Evolutionary conservation across 2,797 vertebrate species (phyloP).

Genomic region (Anguilla megastoma): DNA sequence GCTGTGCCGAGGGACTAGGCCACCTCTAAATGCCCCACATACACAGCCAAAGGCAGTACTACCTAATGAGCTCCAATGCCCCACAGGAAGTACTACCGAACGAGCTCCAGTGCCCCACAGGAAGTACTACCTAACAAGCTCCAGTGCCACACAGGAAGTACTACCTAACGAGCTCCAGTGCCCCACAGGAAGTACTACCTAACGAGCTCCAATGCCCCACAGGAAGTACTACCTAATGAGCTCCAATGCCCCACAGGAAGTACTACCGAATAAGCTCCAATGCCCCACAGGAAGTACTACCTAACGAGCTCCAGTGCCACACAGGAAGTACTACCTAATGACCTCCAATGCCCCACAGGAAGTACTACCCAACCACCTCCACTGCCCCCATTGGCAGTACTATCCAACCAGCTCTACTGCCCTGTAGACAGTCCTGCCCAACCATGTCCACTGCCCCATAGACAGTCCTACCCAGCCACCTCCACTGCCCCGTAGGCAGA

Average conservation of each 20-base stretch:
- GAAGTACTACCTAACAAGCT: not conserved
- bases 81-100: not conserved
- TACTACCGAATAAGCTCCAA: not conserved
- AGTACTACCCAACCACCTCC: no score
- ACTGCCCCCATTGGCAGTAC: not conserved
- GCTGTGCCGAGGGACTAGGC: not conserved
- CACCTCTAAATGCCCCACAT: not conserved
- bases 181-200: not conserved
- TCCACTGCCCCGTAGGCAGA: no score
- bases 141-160: not conserved
- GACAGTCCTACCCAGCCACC: no score
- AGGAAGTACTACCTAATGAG: not conserved
- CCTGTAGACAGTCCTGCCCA: no score
- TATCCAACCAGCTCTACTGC: no score
- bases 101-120: not conserved
- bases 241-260: not conserved
- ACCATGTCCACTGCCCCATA: no score
- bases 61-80: not conserved
- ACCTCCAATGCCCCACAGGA: not conserved
- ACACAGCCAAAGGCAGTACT: not conserved
- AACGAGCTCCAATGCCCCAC: not conserved
- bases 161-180: not conserved
- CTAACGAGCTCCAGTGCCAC: not conserved
- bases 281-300: not conserved
- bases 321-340: not conserved